Base-by-base conservation (phyloP, 1,140 invertebrate species). In the Meloidogyne exigua region DNA sequence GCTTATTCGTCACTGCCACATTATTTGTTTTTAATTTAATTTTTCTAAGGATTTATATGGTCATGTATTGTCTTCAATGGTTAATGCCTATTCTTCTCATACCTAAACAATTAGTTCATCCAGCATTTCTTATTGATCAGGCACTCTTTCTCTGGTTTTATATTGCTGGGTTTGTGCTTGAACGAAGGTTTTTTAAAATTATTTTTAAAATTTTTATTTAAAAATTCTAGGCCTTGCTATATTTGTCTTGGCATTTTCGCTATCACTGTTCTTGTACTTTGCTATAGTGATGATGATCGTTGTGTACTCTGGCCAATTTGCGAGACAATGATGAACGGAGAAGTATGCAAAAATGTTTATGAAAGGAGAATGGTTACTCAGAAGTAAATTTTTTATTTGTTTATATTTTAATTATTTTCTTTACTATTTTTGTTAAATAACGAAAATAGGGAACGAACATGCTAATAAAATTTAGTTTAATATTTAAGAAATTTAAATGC, bases 61-160 rank as follows among this genome's bases (percentile, higher is more conserved):
- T 18, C 10, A 98, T 98, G 95, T 98, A 98, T 91, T 98, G 95
- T 90, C 91, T 98, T 85, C 95, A 98, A 91, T 98, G 95, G 93
- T 89, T 98, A 82, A 93, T 98, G 82, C 96, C 96, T 69, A 95
- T 98, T 69, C 90, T 98, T 74, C 90, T 98, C 68, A 95, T 98
- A 88, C 95, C 96, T 78, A 98, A 98, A 89, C 95, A 95, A 62
- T 91, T 94, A 13, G 42, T 83, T 42, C 82, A 84, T 68, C 83
- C 80, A 21, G 81, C 80, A 13, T 80, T 81, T 68, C 66, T 81
- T 3, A 70, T 82, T 36, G 81, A 81, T 62, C 81, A 81, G 11
- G 80, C 81, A 12, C 62, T 81, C 28, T 81, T 81, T 79, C 64
- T 81, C 12, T 82, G 81, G 81, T 81, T 81, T 63, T 81, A 81